These are phyloP conservation scores for Rhynchomys soricoides DNA, from an alignment of 2,113 vertebrate genomes.

Conservation along the genomic window DNA sequence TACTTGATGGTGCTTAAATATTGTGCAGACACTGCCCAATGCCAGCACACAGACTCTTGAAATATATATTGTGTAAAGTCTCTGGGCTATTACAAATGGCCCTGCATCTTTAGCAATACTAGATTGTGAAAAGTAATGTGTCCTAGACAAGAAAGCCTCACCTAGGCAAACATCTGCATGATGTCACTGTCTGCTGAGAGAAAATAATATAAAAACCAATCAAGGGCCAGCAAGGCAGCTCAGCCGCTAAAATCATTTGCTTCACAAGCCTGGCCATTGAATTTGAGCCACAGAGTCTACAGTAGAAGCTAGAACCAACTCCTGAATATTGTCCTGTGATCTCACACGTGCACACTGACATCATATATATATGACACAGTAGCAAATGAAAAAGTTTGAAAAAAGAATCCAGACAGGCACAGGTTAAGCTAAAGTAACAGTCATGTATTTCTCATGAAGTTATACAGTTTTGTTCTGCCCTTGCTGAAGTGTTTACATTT, in stretches of 20 bases:
- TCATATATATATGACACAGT: not conserved
- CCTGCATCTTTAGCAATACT: not conserved
- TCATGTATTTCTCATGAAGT: not conserved
- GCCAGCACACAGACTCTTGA: not conserved
- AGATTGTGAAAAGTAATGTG: not conserved
- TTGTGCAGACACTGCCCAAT: not conserved
- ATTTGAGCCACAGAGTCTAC: not conserved
- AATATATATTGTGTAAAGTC: not conserved
- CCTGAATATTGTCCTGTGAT: not conserved
- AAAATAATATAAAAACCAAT: not conserved
- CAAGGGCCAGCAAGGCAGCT: not conserved
- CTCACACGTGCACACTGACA: no score
- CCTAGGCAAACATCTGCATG: not conserved
- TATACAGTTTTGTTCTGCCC: not conserved
- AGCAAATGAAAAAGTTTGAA: not conserved
- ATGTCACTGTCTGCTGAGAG: not conserved
- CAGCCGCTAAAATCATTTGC: not conserved
- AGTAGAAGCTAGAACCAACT: not conserved
- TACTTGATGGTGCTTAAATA: constrained; percentile 1
- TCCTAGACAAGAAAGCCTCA: not conserved
- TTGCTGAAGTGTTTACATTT: constrained; percentile 33
- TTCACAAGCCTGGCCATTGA: not conserved
- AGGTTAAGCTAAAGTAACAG: not conserved
- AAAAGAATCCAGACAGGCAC: not conserved
- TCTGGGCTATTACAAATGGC: not conserved